Evolutionary conservation across 2,113 vertebrate genomes (phyloP).

Genomic region (Pelecanoides urinatrix): DNA sequence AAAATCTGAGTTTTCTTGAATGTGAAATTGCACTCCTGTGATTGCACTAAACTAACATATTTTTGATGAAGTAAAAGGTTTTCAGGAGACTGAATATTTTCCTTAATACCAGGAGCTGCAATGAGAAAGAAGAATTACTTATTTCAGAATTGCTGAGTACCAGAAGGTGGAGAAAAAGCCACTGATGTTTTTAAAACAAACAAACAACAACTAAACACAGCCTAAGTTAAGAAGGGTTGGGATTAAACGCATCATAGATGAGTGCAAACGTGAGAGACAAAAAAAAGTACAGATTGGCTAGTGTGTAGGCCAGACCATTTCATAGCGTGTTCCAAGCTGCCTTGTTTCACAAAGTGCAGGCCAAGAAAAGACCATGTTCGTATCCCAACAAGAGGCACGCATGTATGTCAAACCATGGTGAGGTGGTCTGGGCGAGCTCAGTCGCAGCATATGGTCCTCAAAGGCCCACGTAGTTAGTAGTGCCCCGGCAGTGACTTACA

Average conservation of each 20-base stretch:
- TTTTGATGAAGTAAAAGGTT: background rate
- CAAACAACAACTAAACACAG: background rate
- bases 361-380: background rate
- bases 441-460: background rate
- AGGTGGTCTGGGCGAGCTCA: background rate
- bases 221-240: background rate
- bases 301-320: background rate
- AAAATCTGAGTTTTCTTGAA: background rate
- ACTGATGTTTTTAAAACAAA: background rate
- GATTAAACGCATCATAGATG: background rate
- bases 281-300: background rate
- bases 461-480: background rate
- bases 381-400: fast-evolving
- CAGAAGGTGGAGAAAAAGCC: background rate
- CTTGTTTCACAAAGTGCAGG: background rate
- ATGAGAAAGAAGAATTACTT: background rate
- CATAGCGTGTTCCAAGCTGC: background rate
- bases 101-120: background rate
- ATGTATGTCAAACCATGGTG: fast-evolving
- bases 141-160: background rate
- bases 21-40: background rate
- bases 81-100: background rate
- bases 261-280: background rate
- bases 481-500: background rate
- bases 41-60: background rate